Base-by-base conservation (phyloP, 1,140 invertebrate species). In the Andricus grossulariae region DNA sequence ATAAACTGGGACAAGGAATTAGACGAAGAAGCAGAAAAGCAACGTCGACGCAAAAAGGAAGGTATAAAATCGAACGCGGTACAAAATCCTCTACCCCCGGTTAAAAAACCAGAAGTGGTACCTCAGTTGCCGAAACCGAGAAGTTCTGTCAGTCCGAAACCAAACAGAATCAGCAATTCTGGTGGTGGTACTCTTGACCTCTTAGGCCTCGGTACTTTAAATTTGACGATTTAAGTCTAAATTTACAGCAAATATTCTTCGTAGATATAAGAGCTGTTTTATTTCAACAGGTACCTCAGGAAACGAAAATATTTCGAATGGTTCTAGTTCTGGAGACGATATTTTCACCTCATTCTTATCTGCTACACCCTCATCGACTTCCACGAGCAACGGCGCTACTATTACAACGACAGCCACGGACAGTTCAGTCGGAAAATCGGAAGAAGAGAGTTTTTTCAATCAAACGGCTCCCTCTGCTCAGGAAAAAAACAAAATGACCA, bases 371-470 rank as follows among this genome's bases (percentile, higher is more conserved):
- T 91, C 92, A 51, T 82, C 87, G 1, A 72, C 73, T 70, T 54
- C 81, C 32, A 71, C 85, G 45, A 80, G 73, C n/a, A 86, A 84
- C 76, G 85, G 77, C 19, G 75, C 81, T 66, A 80, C 84, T 52
- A 88, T 83, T 19, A 83, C 87, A 80, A 81, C 92, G 77, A 75
- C 86, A 76, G 92, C 80, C 71, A 90, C 90, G 11, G 79, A 15
- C 12, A 80, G 32, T 75, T 50, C 78, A 16, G 19, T 32, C 85
- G 93, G 66, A 95, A 95, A 87, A 93, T 94, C 3, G 1, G 97
- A 98, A 88, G 96, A 98, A 86, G 95, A 97, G 80, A 96, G 95
- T 89, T 98, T 98, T 91, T 98, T 98, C 86, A 97, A 96, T 91
- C 96, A 97, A 89, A 93, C 95, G n/a, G 92, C 93, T 3, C 94